Conservation (phyloP, 1,140 invertebrate genomes). For the Lordiphosa stackelbergi region DNA sequence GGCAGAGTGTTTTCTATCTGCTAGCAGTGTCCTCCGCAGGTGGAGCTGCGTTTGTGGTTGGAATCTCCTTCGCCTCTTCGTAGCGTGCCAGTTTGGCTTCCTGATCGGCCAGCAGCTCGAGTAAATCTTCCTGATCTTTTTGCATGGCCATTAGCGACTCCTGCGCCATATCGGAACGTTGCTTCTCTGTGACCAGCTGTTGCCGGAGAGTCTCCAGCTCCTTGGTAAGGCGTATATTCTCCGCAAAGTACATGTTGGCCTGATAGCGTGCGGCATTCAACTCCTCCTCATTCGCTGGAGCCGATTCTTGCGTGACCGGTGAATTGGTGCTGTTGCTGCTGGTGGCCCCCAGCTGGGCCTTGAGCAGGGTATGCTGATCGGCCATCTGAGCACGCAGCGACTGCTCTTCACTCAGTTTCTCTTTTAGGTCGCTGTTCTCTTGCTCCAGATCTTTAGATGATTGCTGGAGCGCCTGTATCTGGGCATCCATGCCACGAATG, state of each 20-base stretch:
- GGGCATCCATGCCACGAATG: slow-evolving; percentile 90
- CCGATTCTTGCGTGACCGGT: neutral
- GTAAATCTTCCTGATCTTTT: slow-evolving; percentile 94
- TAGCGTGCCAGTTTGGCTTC: slow-evolving; percentile 70
- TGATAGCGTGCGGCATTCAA: slow-evolving; percentile 62
- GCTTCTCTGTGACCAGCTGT: slow-evolving; percentile 47
- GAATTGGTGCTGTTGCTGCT: slow-evolving; percentile 15
- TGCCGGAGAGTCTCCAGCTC: slow-evolving; percentile 71
- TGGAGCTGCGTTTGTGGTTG: slow-evolving; percentile 4
- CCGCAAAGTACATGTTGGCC: slow-evolving; percentile 68
- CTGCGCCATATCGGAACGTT: slow-evolving; percentile 38
- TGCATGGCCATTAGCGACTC: slow-evolving; percentile 83
- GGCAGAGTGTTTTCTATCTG: slow-evolving; percentile 33
- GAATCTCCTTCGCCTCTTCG: slow-evolving; percentile 24
- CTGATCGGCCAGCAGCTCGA: slow-evolving; percentile 89
- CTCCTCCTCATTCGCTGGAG: slow-evolving; percentile 34
- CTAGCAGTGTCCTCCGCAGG: slow-evolving; percentile 9
- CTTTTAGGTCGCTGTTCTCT: slow-evolving; percentile 80
- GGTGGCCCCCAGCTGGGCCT: slow-evolving; percentile 81
- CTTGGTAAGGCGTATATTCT: slow-evolving; percentile 73
- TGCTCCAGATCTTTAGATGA: slow-evolving; percentile 79
- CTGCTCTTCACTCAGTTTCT: slow-evolving; percentile 82
- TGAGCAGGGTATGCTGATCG: slow-evolving; percentile 92
- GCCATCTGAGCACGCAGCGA: slow-evolving; percentile 86
- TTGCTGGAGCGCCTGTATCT: slow-evolving; percentile 83